These are phyloP conservation scores for Drosophila tsacasi DNA, from an alignment of 1,140 invertebrate genomes.

Conservation along the genomic window DNA sequence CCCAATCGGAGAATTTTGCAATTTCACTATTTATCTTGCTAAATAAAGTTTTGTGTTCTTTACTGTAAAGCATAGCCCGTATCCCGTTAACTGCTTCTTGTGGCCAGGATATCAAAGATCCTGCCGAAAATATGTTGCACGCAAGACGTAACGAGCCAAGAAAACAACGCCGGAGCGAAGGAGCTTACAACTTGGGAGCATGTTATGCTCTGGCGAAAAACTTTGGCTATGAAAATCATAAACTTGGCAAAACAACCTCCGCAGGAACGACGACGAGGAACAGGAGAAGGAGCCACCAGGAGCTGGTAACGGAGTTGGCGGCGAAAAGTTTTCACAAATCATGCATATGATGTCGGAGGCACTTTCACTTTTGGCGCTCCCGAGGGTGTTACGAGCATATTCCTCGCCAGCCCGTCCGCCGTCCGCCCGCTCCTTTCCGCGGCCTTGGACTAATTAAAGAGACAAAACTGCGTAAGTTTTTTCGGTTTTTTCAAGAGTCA, in stretches of 20 bases:
- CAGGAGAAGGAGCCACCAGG: constrained; percentile 8
- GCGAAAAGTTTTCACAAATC: constrained; percentile 78
- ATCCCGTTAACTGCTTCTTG: constrained; percentile 38
- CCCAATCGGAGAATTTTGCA: constrained; percentile 42
- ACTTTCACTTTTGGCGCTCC: constrained; percentile 54
- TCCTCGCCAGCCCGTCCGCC: not conserved
- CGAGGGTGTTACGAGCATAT: constrained; percentile 16
- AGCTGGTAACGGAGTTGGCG: constrained; percentile 26
- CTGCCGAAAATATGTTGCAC: constrained; percentile 41
- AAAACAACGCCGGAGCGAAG: constrained; percentile 43
- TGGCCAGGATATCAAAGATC: constrained; percentile 61
- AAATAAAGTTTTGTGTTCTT: not conserved
- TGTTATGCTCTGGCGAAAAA: constrained; percentile 69
- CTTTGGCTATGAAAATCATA: constrained; percentile 81
- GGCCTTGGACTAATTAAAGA: constrained; percentile 46
- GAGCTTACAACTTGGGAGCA: constrained; percentile 71
- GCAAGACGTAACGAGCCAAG: constrained; percentile 23
- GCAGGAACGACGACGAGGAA: not conserved
- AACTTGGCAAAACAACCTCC: constrained; percentile 76
- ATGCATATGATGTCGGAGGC: constrained; percentile 76
- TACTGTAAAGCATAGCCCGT: constrained; percentile 6
- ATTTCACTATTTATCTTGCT: not conserved
- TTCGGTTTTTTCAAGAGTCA: constrained; percentile 39
- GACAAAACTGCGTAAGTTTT: constrained; percentile 49
- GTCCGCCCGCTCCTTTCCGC: constrained; percentile 6